Evolutionary conservation across 2,888 invertebrate species (phyloP), one percentile per base, ranked within the genome.

Genomic region (Neoitamus cyanurus): DNA sequence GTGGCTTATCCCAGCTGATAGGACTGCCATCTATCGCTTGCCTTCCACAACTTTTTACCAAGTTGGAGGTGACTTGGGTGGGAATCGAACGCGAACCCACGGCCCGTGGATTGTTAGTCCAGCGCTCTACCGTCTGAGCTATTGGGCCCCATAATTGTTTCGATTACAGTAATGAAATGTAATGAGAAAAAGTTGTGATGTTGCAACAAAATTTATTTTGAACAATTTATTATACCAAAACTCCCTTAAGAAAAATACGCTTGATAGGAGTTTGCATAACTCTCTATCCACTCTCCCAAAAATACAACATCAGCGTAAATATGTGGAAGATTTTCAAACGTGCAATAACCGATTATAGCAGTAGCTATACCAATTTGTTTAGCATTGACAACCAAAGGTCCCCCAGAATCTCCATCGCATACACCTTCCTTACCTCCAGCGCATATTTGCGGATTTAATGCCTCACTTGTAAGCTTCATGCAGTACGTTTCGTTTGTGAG

Each of bases 351-450:
- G 20, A n/a, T n/a, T n/a, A 20, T 0, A 20, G 0, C 7, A 9
- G 13, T 77, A 77, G 13, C 42, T 42, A 86, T 75, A 13, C 86
- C 86, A 70, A 84, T 28, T 30, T 84, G 20, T 36, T 75, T 77
- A 1, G 36, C 31, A 42, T 83, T 70, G 15, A 70, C 48, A 37
- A 83, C 68, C n/a, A 84, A 73, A 42, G 86, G 86, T 7, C 85
- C 86, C 30, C 86, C 86, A n/a, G 85, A 85, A 83, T 86, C 85
- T 6, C 86, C 86, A 15, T 84, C 73, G 20, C 86, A 86, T 13
- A 85, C 83, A 31, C 86, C 86, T 25, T 77, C 73, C 13, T 20
- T 42, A 9, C 20, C 30, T 2, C 84, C 86, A 69, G 85, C 86
- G 48, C 86, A 86, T 28, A 86, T 70, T 85, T 85, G 85, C 13